phyloP scores from a whole-genome alignment of 2,797 vertebrate species.

The Eulemur coronatus region DNA sequence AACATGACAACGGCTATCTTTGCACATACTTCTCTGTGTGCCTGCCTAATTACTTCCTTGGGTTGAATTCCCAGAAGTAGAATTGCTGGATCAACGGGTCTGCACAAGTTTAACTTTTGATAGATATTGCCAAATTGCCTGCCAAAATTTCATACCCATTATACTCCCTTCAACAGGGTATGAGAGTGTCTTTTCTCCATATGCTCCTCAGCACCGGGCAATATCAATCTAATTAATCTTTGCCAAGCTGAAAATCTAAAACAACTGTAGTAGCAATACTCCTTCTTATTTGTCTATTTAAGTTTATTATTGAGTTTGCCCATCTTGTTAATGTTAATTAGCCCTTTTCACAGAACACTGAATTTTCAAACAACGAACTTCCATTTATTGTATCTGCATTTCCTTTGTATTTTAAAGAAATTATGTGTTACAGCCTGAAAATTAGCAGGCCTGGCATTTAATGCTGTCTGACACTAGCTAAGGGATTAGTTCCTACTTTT shows the following conservation, averaged over 20 bases:
- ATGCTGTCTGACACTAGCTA: not conserved
- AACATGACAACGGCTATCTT: not conserved
- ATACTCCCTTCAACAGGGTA: not conserved
- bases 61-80: constrained; percentile 42
- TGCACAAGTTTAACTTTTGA: constrained; percentile 37
- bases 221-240: constrained; percentile 6
- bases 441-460: not conserved
- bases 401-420: not conserved
- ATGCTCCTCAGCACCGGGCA: not conserved
- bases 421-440: not conserved
- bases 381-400: not conserved
- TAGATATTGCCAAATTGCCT: constrained; percentile 46
- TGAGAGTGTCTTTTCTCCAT: constrained; percentile 22
- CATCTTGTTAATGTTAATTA: not conserved
- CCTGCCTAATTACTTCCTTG: constrained; percentile 12
- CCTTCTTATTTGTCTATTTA: not conserved
- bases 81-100: constrained; percentile 7
- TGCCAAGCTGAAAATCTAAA: constrained; percentile 9
- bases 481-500: not conserved
- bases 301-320: not conserved
- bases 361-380: not conserved
- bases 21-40: not conserved
- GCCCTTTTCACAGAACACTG: not conserved
- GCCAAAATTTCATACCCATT: constrained; percentile 38
- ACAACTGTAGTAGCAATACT: not conserved